Conservation (phyloP, 2,113 vertebrate species). For the Anolis carolinensis region DNA sequence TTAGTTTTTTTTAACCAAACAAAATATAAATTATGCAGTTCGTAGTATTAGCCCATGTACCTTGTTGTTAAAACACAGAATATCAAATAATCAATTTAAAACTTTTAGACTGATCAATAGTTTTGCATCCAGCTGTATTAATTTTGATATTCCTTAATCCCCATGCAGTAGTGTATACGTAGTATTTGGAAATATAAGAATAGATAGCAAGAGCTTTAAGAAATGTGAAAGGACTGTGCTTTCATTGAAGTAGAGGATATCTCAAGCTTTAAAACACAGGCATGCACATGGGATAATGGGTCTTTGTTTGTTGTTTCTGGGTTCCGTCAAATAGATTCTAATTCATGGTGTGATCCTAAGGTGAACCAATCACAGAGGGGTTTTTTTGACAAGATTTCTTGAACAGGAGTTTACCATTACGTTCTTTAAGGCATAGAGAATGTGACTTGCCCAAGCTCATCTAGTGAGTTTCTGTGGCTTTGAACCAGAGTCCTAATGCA, state of each 20-base stretch:
- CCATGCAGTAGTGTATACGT: neutral
- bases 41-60: too few relatives aligned
- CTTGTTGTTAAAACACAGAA: too few relatives aligned
- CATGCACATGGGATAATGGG: neutral
- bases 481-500: neutral
- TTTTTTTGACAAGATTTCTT: too few relatives aligned
- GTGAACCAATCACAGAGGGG: too few relatives aligned
- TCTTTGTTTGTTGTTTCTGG: neutral
- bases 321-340: too few relatives aligned
- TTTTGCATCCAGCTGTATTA: neutral
- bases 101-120: neutral
- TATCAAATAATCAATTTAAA: too few relatives aligned
- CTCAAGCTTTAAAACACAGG: neutral
- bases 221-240: neutral
- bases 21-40: too few relatives aligned
- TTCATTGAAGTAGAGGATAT: neutral
- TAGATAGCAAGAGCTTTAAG: neutral
- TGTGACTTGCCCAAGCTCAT: too few relatives aligned
- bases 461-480: neutral
- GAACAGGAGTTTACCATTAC: too few relatives aligned
- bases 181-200: neutral
- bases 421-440: too few relatives aligned
- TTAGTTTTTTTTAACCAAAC: too few relatives aligned
- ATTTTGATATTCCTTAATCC: neutral
- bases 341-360: too few relatives aligned